phyloP scores from a whole-genome alignment of 2,888 invertebrate species.

The Cryptus armator region DNA sequence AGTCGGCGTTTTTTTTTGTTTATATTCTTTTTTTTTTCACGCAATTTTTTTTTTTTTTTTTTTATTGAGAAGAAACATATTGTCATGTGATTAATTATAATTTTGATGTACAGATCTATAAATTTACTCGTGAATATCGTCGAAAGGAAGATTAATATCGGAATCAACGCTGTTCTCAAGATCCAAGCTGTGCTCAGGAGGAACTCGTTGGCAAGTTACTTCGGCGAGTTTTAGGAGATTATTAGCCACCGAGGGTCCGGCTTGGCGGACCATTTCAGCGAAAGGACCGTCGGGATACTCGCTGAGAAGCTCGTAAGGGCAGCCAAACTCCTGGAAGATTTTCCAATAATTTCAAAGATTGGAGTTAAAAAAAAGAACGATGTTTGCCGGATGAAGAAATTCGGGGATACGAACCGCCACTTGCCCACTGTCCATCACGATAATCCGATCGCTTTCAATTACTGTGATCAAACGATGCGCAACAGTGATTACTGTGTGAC shows the following conservation, averaged over 20 bases:
- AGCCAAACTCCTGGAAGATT: conserved; percentile 88
- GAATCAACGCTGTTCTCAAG: conserved; percentile 1
- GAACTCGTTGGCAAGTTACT: conserved; percentile 27
- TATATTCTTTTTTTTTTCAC: neutral
- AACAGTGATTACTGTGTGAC: conserved; percentile 88
- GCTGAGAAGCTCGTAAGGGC: conserved; percentile 88
- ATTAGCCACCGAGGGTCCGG: conserved; percentile 87
- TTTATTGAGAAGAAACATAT: neutral
- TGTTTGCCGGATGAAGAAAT: neutral
- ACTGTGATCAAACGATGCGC: conserved; percentile 96
- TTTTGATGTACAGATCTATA: neutral
- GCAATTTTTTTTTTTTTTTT: neutral
- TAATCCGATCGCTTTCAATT: conserved; percentile 95
- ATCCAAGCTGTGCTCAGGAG: conserved; percentile 29
- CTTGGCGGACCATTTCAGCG: conserved; percentile 90
- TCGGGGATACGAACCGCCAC: conserved; percentile 85
- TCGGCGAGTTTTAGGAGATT: conserved; percentile 85
- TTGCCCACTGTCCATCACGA: conserved; percentile 94
- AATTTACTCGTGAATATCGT: neutral
- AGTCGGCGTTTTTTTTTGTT: neutral
- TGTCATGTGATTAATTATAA: neutral
- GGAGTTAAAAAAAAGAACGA: neutral
- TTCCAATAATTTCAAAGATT: neutral
- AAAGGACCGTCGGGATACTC: conserved; percentile 88
- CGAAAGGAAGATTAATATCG: neutral